A percentile compares a stretch with the other conserved stretches of the same genome.
Conservation (phyloP, 2,113 vertebrate species). For the Aptenodytes patagonicus region DNA sequence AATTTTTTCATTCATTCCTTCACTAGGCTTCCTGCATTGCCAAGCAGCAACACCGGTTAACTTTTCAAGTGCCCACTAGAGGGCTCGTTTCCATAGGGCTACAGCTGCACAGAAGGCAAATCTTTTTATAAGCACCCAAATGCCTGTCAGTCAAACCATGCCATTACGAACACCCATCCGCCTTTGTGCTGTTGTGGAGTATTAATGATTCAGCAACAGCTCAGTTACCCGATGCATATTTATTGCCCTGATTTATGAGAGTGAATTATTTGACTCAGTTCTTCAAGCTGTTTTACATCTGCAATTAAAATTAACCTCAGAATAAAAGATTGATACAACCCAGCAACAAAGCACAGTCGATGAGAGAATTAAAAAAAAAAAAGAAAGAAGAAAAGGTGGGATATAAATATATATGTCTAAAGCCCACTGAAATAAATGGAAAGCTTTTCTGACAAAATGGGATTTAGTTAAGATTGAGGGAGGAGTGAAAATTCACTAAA, state of each 20-base stretch:
- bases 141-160: background rate
- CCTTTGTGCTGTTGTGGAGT: background rate
- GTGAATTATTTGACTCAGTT: background rate
- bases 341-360: background rate
- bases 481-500: background rate
- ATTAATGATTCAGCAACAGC: background rate
- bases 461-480: background rate
- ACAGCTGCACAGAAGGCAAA: background rate
- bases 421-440: background rate
- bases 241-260: background rate
- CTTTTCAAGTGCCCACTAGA: slow-evolving; percentile 4
- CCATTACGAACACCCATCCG: fast-evolving
- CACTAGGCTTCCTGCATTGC: fast-evolving
- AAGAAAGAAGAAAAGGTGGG: background rate
- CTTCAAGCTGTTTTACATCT: background rate
- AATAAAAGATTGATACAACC: background rate
- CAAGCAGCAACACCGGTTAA: too few species aligned
- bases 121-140: background rate
- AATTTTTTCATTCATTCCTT: background rate
- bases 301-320: background rate
- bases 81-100: background rate
- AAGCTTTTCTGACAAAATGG: background rate
- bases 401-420: background rate
- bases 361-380: background rate
- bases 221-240: background rate